phyloP scores from a whole-genome alignment of 1,140 invertebrate species.

The Sesamia nonagrioides region DNA sequence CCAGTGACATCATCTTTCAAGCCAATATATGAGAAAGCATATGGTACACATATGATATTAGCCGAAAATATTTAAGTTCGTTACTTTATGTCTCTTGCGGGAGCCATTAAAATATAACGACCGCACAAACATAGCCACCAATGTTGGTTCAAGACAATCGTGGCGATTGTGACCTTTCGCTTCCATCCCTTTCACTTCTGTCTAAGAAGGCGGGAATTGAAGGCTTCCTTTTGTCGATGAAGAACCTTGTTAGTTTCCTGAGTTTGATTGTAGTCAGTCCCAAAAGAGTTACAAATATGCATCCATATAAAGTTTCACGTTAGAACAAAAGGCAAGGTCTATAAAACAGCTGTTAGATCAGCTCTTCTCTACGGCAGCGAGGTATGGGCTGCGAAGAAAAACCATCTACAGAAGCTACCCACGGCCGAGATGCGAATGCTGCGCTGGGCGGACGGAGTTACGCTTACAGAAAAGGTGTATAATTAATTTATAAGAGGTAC shows the following conservation, averaged over 20 bases:
- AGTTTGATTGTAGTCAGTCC: neutral
- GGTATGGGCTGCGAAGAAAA: no score
- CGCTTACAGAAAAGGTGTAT: no score
- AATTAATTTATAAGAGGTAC: no score
- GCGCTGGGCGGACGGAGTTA: no score
- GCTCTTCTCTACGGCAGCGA: no score
- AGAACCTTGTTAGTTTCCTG: neutral
- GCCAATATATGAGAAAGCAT: neutral
- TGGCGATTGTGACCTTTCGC: slow-evolving; percentile 15
- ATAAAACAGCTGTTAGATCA: no score
- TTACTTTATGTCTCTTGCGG: neutral
- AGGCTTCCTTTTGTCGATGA: neutral
- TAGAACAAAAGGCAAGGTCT: no score
- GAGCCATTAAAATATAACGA: neutral
- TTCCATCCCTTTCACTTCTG: slow-evolving; percentile 9
- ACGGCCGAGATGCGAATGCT: no score
- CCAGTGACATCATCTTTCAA: slow-evolving; percentile 9
- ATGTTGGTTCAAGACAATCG: neutral
- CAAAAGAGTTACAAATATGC: no score
- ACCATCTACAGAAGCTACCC: no score
- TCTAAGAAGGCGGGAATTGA: neutral
- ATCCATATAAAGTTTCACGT: no score
- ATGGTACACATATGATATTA: slow-evolving; percentile 23
- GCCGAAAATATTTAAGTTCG: neutral
- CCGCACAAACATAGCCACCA: neutral